phyloP scores from a whole-genome alignment of 2,797 vertebrate genomes.

The Silurus aristotelis region DNA sequence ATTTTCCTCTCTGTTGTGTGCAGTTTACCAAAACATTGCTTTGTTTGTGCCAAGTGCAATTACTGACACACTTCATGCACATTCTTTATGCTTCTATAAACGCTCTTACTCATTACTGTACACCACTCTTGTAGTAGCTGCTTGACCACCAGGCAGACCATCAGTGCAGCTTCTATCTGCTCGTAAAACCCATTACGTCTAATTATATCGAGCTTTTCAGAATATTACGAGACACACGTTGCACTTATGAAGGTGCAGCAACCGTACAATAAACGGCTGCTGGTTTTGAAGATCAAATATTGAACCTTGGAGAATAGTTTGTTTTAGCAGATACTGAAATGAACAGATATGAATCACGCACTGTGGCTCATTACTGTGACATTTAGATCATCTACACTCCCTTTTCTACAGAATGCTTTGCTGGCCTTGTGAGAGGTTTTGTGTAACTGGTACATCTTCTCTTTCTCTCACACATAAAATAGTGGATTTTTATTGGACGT shows the following conservation, averaged over 20 bases:
- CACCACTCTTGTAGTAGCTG: background rate
- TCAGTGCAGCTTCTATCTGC: background rate
- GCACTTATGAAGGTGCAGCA: background rate
- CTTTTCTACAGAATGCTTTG: background rate
- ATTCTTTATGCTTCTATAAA: conserved; percentile 5
- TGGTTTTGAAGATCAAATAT: conserved; percentile 19
- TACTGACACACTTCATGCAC: background rate
- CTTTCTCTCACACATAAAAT: no score
- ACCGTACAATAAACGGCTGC: background rate
- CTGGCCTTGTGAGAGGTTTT: background rate
- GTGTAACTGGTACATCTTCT: no score
- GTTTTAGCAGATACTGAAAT: background rate
- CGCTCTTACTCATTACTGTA: background rate
- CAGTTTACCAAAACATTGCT: background rate
- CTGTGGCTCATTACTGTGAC: background rate
- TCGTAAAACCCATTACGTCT: conserved; percentile 4
- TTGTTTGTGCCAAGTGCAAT: background rate
- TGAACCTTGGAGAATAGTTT: background rate
- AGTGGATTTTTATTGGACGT: background rate
- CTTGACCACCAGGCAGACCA: conserved; percentile 3
- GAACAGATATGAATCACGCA: conserved; percentile 18
- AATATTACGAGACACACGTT: conserved; percentile 11
- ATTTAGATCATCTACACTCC: background rate
- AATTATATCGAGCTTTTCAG: conserved; percentile 15
- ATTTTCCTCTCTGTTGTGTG: background rate